Percentiles rank a stretch among this genome's conserved stretches.
Conservation (phyloP, 2,888 invertebrate species). For the Cheilosia variabilis region DNA sequence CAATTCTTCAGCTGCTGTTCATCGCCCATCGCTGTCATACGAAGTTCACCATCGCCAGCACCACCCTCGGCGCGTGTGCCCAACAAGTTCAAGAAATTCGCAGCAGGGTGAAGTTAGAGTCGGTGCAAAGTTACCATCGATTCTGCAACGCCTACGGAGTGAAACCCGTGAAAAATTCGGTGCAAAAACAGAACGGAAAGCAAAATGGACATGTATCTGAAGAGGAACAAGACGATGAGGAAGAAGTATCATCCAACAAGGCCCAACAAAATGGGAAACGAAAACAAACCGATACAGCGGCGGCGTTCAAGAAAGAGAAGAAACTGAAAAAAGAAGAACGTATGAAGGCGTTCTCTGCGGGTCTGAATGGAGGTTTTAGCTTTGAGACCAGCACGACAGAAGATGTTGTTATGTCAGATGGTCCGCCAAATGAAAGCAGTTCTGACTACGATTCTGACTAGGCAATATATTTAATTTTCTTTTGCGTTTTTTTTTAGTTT, state of each 20-base stretch:
- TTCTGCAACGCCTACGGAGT: constrained; percentile 78
- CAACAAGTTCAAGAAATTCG: constrained; percentile 77
- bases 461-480: constrained; percentile 1
- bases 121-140: constrained; percentile 76
- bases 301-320: constrained; percentile 77
- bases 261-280: constrained; percentile 50
- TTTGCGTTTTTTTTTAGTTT: constrained; percentile 29
- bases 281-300: constrained; percentile 55
- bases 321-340: constrained; percentile 79
- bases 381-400: constrained; percentile 64
- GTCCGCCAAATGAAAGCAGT: constrained; percentile 23
- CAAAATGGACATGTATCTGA: constrained; percentile 58
- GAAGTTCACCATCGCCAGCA: constrained; percentile 71
- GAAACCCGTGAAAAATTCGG: constrained; percentile 69
- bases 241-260: constrained; percentile 25
- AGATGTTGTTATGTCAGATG: constrained; percentile 60
- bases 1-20: constrained; percentile 77
- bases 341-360: constrained; percentile 78
- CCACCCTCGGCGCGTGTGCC: constrained; percentile 44
- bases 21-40: constrained; percentile 76
- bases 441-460: constrained; percentile 35
- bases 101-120: constrained; percentile 77
- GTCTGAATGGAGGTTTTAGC: constrained; percentile 78
- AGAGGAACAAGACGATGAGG: constrained; percentile 36
- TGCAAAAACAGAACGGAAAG: constrained; percentile 33